These are phyloP conservation scores for Calameuta pallipes DNA, from an alignment of 2,888 invertebrate genomes.

Conservation along the genomic window DNA sequence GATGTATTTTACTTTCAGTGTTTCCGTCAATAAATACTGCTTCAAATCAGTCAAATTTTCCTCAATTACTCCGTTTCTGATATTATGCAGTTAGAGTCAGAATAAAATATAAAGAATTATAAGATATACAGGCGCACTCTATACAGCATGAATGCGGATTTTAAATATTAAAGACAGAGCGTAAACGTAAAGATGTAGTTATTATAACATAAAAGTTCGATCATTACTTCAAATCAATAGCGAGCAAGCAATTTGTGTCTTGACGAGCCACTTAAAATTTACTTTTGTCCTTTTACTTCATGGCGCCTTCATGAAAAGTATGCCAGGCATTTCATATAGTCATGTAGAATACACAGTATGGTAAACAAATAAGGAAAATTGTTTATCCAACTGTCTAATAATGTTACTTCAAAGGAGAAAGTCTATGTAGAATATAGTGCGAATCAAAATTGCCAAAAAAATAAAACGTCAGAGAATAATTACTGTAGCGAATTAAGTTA, in stretches of 20 bases:
- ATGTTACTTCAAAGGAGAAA: constrained; percentile 28
- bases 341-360: background rate
- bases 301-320: constrained; percentile 3
- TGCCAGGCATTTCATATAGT: background rate
- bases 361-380: constrained; percentile 18
- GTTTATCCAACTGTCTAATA: constrained; percentile 28
- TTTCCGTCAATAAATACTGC: constrained; percentile 22
- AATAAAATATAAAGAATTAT: background rate
- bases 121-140: background rate
- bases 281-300: background rate
- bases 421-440: constrained; percentile 36
- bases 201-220: background rate
- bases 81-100: background rate
- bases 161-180: background rate
- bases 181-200: background rate
- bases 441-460: constrained; percentile 10
- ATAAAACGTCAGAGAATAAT: background rate
- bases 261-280: background rate
- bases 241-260: background rate
- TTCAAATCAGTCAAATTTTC: constrained; percentile 12
- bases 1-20: constrained; percentile 22
- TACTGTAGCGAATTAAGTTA: constrained; percentile 21
- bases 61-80: background rate
- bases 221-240: constrained; percentile 1
- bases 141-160: background rate